Conservation (phyloP, 2,888 invertebrate genomes). For the Ophion obscuratus region DNA sequence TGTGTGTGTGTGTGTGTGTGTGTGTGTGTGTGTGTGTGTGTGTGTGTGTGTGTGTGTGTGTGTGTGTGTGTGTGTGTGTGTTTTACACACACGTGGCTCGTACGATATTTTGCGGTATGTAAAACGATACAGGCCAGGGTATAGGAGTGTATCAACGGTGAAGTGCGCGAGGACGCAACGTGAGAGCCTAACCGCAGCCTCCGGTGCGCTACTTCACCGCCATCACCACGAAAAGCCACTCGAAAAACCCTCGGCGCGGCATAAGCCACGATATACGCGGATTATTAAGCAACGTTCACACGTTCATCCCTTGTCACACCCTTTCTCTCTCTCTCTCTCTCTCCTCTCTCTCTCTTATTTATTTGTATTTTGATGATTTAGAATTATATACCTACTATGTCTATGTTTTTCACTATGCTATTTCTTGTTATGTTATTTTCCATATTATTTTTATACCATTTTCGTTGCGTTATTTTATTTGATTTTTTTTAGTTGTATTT, state of each 20-base stretch:
- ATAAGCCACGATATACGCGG: constrained; percentile 68
- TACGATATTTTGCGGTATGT: constrained; percentile 29
- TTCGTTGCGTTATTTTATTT: too few species aligned
- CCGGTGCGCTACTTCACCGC: constrained; percentile 20
- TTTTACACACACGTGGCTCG: constrained; percentile 8
- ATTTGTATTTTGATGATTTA: too few species aligned
- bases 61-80: background rate
- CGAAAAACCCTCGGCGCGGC: constrained; percentile 39
- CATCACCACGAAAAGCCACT: constrained; percentile 35
- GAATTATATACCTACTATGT: too few species aligned
- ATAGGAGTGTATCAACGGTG: constrained; percentile 35
- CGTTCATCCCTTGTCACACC: constrained; percentile 67
- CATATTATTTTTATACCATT: too few species aligned
- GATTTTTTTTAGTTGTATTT: too few species aligned
- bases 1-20: background rate
- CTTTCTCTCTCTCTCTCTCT: constrained; percentile 4
- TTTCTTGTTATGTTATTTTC: too few species aligned
- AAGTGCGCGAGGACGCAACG: constrained; percentile 34
- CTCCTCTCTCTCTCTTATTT: constrained; percentile 19
- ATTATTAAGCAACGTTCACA: constrained; percentile 80
- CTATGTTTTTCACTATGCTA: too few species aligned
- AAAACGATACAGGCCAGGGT: constrained; percentile 39
- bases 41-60: background rate
- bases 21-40: background rate
- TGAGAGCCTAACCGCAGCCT: constrained; percentile 25